Base-by-base conservation (phyloP, 2,797 vertebrate genomes). In the Cyprinodon diabolis region DNA sequence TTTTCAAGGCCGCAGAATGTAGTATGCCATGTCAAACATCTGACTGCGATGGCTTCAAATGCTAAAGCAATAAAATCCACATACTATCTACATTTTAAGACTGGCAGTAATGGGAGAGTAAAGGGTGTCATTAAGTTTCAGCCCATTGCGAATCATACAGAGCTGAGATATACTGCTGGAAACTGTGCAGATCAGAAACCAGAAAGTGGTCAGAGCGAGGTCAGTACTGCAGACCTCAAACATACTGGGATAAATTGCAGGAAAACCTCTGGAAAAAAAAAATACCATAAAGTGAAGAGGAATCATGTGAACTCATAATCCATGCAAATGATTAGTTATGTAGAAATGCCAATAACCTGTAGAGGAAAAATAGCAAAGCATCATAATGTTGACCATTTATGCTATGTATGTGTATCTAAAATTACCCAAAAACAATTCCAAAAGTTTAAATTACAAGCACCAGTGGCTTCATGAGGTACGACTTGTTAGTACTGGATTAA, bases 181-280 rank as follows among this genome's bases (percentile, higher is more conserved):
- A 75, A 80, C 47, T 79, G 47, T 66, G 35, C 1, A 21, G 78
- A 78, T 68, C 80, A 71, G 68, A 82, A 80, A 84, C 35, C 69
- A 78, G 76, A 84, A 60, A 49, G 66, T 74, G 72, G 77, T 76
- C 75, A 75, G 68, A 37, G 40, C 62, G 73, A 81, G 78, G 75
- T 75, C 80, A 81, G 45, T 14, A 49, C 40, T 49, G 70, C 70
- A n/a, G 69, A 71, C 79, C 75, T 80, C 82, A 83, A 81, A 66
- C 71, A 71, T 35, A 76, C 77, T 57, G 57, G 51, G 69, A 49
- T 58, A 40, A 81, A 86, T 83, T 81, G 86, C 47, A 82, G 77
- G 70, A 47, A 70, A 78, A 74, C 74, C 68, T 43, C 54, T 78
- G 75, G 69, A 84, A 86, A 90, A 76, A 43, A 76, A 76, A 84